phyloP scores from a whole-genome alignment of 2,797 vertebrate species.

The Danio tinwini region DNA sequence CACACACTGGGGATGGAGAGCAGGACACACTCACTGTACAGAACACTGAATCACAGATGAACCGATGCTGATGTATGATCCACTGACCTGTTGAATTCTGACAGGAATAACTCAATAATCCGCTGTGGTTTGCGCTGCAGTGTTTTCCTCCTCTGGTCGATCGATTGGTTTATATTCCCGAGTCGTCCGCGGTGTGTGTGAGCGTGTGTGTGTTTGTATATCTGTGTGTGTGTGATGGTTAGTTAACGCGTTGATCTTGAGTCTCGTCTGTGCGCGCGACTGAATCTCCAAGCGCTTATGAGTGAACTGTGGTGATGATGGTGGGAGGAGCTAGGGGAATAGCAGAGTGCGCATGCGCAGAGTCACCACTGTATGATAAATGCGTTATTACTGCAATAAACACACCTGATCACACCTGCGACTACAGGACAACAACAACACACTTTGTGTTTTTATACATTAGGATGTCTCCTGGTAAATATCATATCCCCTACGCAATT shows the following conservation, averaged over 20 bases:
- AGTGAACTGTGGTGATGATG: not conserved
- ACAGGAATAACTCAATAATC: not conserved
- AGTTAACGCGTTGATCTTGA: not conserved
- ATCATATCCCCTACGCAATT: no score
- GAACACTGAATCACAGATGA: no score
- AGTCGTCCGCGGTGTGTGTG: not conserved
- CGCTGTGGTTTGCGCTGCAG: not conserved
- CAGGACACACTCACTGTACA: no score
- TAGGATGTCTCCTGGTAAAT: no score
- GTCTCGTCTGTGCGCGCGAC: not conserved
- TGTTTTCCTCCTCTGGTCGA: not conserved
- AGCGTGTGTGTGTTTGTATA: not conserved
- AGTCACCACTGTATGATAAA: no score
- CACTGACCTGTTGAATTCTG: conserved; percentile 3
- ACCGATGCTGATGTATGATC: no score
- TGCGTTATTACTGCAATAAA: no score
- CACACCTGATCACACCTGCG: no score
- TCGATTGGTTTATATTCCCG: not conserved
- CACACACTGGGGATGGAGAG: no score
- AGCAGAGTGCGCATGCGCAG: not conserved
- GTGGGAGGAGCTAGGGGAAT: not conserved
- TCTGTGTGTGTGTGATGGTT: not conserved
- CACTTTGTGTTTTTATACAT: no score
- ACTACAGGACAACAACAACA: no score
- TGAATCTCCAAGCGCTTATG: not conserved